Evolutionary conservation across 2,888 invertebrate species (phyloP).

Genomic region (Thelaira solivaga): DNA sequence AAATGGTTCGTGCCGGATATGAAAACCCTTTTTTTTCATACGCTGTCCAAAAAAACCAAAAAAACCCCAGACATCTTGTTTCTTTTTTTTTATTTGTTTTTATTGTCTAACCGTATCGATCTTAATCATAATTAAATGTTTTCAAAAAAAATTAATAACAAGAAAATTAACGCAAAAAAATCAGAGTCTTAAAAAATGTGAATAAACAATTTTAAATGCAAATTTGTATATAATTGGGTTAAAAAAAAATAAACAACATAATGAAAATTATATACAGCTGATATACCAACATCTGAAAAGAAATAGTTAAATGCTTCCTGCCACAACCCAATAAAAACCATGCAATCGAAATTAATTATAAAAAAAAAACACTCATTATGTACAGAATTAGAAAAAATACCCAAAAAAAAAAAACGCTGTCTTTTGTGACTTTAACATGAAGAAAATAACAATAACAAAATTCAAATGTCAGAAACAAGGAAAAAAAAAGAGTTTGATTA

Average conservation of each 20-base stretch:
- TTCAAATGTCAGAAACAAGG: background rate
- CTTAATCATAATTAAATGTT: constrained; percentile 46
- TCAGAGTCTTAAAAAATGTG: background rate
- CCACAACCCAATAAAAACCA: constrained; percentile 2
- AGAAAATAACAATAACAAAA: background rate
- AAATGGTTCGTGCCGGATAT: constrained; percentile 56
- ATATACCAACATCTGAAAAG: constrained; percentile 46
- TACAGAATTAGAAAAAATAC: background rate
- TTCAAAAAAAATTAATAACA: constrained; percentile 42
- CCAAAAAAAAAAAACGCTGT: constrained; percentile 27
- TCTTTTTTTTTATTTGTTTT: background rate
- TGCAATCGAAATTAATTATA: constrained; percentile 54
- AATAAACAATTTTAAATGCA: constrained; percentile 55
- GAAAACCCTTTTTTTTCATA: constrained; percentile 26
- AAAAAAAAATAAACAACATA: background rate
- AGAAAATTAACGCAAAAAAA: constrained; percentile 29
- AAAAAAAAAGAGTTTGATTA: constrained; percentile 61
- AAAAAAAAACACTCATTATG: constrained; percentile 54
- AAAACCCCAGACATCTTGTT: constrained; percentile 10
- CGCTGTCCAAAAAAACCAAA: background rate
- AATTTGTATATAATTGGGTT: constrained; percentile 49
- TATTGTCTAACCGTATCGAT: constrained; percentile 34
- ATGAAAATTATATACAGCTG: constrained; percentile 1
- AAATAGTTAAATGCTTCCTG: constrained; percentile 56
- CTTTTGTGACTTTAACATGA: constrained; percentile 39